Conservation (phyloP, 2,888 invertebrate genomes). For the Drosophila multiciliata region DNA sequence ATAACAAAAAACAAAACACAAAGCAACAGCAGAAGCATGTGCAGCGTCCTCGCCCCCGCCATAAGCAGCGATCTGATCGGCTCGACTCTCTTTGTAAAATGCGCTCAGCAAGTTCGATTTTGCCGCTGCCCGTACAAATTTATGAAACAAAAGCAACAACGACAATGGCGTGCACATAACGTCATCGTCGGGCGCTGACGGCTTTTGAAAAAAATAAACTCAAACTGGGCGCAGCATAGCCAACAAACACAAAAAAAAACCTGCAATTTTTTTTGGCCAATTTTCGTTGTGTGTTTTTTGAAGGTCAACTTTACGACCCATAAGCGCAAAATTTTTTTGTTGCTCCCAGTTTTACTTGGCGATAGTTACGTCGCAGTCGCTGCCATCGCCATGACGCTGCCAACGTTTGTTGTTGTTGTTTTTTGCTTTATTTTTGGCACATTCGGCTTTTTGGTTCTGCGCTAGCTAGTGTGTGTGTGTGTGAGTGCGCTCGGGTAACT, state of each 20-base stretch:
- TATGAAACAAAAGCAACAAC: slow-evolving; percentile 71
- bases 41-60: slow-evolving; percentile 55
- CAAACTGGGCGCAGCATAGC: slow-evolving; percentile 80
- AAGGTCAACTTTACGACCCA: slow-evolving; percentile 85
- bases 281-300: slow-evolving; percentile 77
- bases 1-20: slow-evolving; percentile 8
- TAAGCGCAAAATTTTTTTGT: slow-evolving; percentile 78
- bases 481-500: slow-evolving; percentile 63
- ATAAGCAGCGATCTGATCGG: slow-evolving; percentile 36
- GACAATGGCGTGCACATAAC: slow-evolving; percentile 68
- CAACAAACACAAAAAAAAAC: slow-evolving; percentile 55
- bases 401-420: slow-evolving; percentile 59
- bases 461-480: slow-evolving; percentile 34
- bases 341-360: slow-evolving; percentile 76
- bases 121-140: slow-evolving; percentile 52
- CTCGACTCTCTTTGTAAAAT: slow-evolving; percentile 63
- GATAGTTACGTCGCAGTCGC: slow-evolving; percentile 74
- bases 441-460: slow-evolving; percentile 60
- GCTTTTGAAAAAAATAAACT: slow-evolving; percentile 50
- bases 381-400: slow-evolving; percentile 33
- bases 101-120: slow-evolving; percentile 77
- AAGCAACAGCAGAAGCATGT: slow-evolving; percentile 36
- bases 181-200: slow-evolving; percentile 61
- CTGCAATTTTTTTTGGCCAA: slow-evolving; percentile 79
- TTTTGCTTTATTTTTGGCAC: slow-evolving; percentile 78